Evolutionary conservation across 2,113 vertebrate species (phyloP).

Genomic region (Ammodytes dubius): DNA sequence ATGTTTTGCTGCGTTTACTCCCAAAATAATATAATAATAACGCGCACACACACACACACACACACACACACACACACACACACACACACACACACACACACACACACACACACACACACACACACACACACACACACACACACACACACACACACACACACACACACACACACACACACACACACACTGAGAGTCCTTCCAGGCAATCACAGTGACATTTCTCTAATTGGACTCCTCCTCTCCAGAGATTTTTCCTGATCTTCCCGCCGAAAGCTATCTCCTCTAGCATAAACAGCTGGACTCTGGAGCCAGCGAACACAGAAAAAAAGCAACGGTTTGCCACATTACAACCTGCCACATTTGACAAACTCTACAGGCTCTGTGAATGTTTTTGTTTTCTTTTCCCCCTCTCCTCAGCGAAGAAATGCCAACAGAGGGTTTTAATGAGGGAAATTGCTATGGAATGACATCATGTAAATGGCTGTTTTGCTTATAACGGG

Average conservation of each 20-base stretch:
- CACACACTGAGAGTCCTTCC: slow-evolving; percentile 10
- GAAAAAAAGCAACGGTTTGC: slow-evolving; percentile 36
- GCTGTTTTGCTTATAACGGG: slow-evolving; percentile 30
- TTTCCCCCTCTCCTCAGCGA: slow-evolving; percentile 12
- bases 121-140: too few species aligned
- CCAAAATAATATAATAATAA: background rate
- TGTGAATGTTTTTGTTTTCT: slow-evolving; percentile 50
- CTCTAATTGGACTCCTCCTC: slow-evolving; percentile 56
- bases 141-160: too few species aligned
- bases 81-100: too few species aligned
- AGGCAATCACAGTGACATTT: slow-evolving; percentile 58
- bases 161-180: too few species aligned
- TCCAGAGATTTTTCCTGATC: slow-evolving; percentile 29
- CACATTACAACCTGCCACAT: slow-evolving; percentile 42
- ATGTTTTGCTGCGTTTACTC: slow-evolving; percentile 9
- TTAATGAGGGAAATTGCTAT: slow-evolving; percentile 58
- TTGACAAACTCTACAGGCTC: slow-evolving; percentile 40
- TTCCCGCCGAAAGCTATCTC: slow-evolving; percentile 32
- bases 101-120: too few species aligned
- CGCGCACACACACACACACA: too few species aligned
- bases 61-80: too few species aligned
- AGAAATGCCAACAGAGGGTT: slow-evolving; percentile 38
- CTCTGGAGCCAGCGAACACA: slow-evolving; percentile 27
- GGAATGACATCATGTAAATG: slow-evolving; percentile 62
- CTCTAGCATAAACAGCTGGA: slow-evolving; percentile 49